Evolutionary conservation across 2,888 invertebrate genomes (phyloP).

Genomic region (Lasiommata megera): DNA sequence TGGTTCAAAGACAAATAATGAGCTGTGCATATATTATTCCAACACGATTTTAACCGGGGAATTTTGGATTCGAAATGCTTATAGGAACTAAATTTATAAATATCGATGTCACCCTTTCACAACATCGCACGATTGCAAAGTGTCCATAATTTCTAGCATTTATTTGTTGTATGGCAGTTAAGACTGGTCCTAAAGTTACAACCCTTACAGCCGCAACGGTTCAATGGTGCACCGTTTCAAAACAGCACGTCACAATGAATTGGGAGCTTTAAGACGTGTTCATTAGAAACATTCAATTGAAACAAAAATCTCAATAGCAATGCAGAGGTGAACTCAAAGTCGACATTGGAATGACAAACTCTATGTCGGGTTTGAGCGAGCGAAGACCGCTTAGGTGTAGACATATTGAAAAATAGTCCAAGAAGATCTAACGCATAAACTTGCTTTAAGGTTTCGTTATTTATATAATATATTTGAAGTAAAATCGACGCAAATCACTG

Average conservation of each 20-base stretch:
- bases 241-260: background rate
- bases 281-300: background rate
- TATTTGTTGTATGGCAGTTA: constrained; percentile 21
- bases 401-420: background rate
- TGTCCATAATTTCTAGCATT: constrained; percentile 3
- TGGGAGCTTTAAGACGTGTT: background rate
- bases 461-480: background rate
- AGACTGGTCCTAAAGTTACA: constrained; percentile 25
- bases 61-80: constrained; percentile 28
- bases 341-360: background rate
- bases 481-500: no score
- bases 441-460: background rate
- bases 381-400: background rate
- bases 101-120: constrained; percentile 19
- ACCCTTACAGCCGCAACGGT: background rate
- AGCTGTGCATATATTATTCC: background rate
- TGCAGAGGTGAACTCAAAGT: background rate
- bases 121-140: constrained; percentile 18
- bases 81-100: constrained; percentile 29
- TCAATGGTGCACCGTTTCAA: background rate
- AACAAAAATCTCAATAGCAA: no score
- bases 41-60: constrained; percentile 8
- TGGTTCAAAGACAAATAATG: background rate
- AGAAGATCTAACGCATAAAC: background rate
- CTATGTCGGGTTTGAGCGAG: no score